Evolutionary conservation across 30 jellyfish, hydroid and myxozoan species (phyloP).

Genomic region (Turritopsis rubra): DNA sequence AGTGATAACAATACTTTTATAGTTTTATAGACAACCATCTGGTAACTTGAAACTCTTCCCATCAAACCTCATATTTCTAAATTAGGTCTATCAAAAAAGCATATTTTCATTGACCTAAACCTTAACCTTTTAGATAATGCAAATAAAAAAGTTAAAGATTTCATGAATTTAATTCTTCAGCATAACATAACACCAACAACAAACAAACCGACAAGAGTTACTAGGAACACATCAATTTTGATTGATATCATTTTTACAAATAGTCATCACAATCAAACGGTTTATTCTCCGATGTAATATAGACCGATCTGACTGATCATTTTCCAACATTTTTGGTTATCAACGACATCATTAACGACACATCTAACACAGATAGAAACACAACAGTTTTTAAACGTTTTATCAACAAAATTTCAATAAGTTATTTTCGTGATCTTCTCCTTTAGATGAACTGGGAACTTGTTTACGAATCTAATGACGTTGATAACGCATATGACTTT

Average conservation of each 20-base stretch:
- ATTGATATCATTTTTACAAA: neutral
- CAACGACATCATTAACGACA: neutral
- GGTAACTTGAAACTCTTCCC: neutral
- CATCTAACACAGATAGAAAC: too few species aligned
- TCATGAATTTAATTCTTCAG: neutral
- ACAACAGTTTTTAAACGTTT: neutral
- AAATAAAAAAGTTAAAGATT: neutral
- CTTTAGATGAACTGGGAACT: neutral
- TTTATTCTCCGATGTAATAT: too few species aligned
- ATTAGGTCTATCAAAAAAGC: neutral
- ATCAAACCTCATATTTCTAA: neutral
- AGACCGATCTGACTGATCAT: neutral
- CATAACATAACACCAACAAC: too few species aligned
- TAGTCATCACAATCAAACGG: neutral
- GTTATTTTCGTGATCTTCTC: neutral
- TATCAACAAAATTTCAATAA: neutral
- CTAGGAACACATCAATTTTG: neutral
- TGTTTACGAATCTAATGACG: neutral
- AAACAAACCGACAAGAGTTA: too few species aligned
- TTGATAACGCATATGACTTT: neutral
- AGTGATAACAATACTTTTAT: too few species aligned
- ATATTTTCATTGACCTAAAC: neutral
- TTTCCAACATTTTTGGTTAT: neutral
- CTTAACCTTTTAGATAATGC: neutral
- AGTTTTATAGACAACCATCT: neutral